Evolutionary conservation across 2,797 vertebrate genomes (phyloP), one percentile per base, ranked within the genome.

Genomic region (Platyrinchus mystaceus): DNA sequence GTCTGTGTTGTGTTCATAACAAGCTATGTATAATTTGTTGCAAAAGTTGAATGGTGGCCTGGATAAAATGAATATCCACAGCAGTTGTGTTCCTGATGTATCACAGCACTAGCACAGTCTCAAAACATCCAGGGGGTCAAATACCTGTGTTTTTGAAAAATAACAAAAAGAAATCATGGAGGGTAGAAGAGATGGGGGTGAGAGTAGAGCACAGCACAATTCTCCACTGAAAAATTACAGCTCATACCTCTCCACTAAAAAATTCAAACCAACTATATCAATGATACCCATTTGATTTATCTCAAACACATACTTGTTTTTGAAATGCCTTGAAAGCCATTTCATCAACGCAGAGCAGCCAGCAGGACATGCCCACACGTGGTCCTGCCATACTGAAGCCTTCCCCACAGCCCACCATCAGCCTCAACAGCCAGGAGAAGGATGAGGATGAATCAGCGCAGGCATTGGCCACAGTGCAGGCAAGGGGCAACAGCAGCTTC

Each of bases 331-430:
- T 46, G 64, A 28, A 68, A 85, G 28, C 24, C 23, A 49, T 8
- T 64, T 34, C 47, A 55, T 26, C 19, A 36, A n/a, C 36, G 39
- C 32, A 52, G 49, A 44, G 21, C 2, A 77, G 44, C 7, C 58
- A 88, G 79, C 34, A 53, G 14, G 37, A 58, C 0, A 0, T 26
- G 17, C 2, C 2, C n/a, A 49, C 2, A 0, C 0, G 0, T 16
- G 36, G 41, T 24, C 10, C 73, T 47, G 49, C 52, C 1, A 2
- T 0, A 0, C 64, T 49, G 39, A 27, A 81, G 58, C 44, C n/a
- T 9, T 7, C 52, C 30, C 75, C 58, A 44, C 20, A 49, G 27
- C 56, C 58, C 26, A 43, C 5, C 3, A 0, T 6, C 0, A 0
- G 37, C 46, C 41, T 9, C 4, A 1, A 17, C 0, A 3, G 52